These are phyloP conservation scores for Euzophera pinguis DNA, from an alignment of 2,888 invertebrate species.

Conservation along the genomic window DNA sequence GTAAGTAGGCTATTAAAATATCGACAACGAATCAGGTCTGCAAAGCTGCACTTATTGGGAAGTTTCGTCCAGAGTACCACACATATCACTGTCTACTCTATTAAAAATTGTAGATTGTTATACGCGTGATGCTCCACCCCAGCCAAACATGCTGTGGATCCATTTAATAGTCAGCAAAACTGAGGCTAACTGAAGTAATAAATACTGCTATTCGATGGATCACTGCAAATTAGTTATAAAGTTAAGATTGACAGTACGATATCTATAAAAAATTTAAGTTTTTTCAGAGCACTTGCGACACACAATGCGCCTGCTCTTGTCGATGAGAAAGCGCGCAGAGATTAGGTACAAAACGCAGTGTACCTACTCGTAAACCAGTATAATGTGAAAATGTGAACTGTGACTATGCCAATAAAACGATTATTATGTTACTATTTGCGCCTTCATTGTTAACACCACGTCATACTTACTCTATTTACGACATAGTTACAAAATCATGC, in stretches of 20 bases:
- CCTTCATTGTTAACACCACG: conserved; percentile 47
- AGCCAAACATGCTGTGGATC: conserved; percentile 48
- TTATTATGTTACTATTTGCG: conserved; percentile 44
- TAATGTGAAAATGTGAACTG: too few species aligned
- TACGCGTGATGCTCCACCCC: conserved; percentile 46
- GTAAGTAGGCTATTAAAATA: neutral
- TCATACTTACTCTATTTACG: conserved; percentile 38
- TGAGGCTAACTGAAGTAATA: neutral
- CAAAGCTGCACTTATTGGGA: conserved; percentile 23
- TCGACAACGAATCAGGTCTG: conserved; percentile 19
- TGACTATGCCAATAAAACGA: conserved; percentile 32
- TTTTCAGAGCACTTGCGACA: conserved; percentile 73
- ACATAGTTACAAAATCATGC: conserved; percentile 52
- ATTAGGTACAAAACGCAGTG: too few species aligned
- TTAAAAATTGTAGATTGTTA: conserved; percentile 27
- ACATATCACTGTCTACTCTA: conserved; percentile 33
- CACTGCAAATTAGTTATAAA: conserved; percentile 40
- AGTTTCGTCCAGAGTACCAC: conserved; percentile 36
- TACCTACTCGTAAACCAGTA: too few species aligned
- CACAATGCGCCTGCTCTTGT: conserved; percentile 46
- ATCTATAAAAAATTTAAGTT: conserved; percentile 59
- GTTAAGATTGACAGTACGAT: conserved; percentile 76
- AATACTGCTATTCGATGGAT: conserved; percentile 40
- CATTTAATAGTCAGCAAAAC: conserved; percentile 39
- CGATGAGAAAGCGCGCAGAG: too few species aligned